These are phyloP conservation scores for Dipus sagitta DNA, from an alignment of 2,797 vertebrate species.

Conservation along the genomic window DNA sequence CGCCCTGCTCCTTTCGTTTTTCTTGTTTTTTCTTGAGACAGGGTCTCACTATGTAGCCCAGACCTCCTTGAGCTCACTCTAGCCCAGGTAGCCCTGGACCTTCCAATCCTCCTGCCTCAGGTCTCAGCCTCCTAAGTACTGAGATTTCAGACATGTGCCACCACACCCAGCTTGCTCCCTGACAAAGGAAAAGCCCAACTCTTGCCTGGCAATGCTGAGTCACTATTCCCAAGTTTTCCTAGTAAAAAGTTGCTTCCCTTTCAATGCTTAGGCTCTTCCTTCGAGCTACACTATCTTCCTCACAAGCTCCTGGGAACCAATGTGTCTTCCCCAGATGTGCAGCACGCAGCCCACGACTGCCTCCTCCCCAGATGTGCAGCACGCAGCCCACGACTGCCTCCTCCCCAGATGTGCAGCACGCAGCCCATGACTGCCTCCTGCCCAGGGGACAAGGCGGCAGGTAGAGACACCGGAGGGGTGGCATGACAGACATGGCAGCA, in stretches of 20 bases:
- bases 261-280: background rate
- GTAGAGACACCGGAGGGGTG: background rate
- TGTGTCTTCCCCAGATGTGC: background rate
- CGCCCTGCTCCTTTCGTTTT: too few relatives aligned
- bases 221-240: background rate
- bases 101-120: background rate
- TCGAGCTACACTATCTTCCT: background rate
- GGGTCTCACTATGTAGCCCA: background rate
- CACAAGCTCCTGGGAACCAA: background rate
- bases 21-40: background rate
- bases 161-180: background rate
- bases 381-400: background rate
- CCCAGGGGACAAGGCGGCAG: background rate
- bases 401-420: background rate
- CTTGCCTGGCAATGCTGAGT: background rate
- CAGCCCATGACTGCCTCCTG: background rate
- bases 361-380: background rate
- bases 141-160: background rate
- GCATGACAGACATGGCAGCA: background rate
- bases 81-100: background rate
- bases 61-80: background rate
- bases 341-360: background rate
- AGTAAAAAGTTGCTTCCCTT: background rate
- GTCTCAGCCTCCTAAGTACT: background rate
- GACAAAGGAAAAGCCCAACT: background rate